These are phyloP conservation scores for Lordiphosa fenestrarum DNA, from an alignment of 2,888 invertebrate genomes.

Conservation along the genomic window DNA sequence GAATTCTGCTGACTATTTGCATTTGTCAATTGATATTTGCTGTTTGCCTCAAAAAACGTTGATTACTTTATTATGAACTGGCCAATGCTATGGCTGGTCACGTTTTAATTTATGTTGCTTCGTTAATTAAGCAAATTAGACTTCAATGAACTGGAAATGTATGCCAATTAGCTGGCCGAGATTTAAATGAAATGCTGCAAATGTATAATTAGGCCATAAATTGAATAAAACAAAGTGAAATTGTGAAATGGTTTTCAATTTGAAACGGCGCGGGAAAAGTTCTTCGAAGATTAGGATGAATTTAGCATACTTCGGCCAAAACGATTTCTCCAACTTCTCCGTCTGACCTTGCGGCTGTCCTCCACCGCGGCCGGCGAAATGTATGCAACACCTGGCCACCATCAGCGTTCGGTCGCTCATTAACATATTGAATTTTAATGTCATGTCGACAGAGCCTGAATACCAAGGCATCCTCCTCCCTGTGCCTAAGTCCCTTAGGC, in stretches of 20 bases:
- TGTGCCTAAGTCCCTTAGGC: slow-evolving; percentile 9
- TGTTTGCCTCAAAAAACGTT: slow-evolving; percentile 15
- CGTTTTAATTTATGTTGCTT: slow-evolving; percentile 39
- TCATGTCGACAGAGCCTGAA: slow-evolving; percentile 38
- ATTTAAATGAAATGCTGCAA: slow-evolving; percentile 16
- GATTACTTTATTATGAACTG: slow-evolving; percentile 38
- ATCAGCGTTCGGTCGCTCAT: slow-evolving; percentile 40
- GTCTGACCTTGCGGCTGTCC: slow-evolving; percentile 49
- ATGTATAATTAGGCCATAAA: slow-evolving; percentile 24
- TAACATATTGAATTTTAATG: slow-evolving; percentile 71
- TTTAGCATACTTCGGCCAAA: slow-evolving; percentile 10
- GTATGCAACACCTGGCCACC: slow-evolving; percentile 50
- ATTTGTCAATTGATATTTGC: slow-evolving; percentile 40
- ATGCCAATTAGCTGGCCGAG: slow-evolving; percentile 49
- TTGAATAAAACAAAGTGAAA: slow-evolving; percentile 15
- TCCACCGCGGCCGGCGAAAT: slow-evolving; percentile 20
- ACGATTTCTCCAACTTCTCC: slow-evolving; percentile 11
- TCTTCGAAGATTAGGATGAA: not conserved
- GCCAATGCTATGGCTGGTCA: slow-evolving; percentile 19
- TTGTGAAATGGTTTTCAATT: slow-evolving; percentile 1
- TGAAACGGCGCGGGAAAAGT: not conserved
- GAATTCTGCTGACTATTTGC: slow-evolving; percentile 47
- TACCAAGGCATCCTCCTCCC: slow-evolving; percentile 4
- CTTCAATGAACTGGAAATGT: slow-evolving; percentile 58
- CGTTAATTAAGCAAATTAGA: slow-evolving; percentile 61